A percentile compares a stretch with the other conserved stretches of the same genome.
These are phyloP conservation scores for Willowsia nigromaculata DNA, from an alignment of 2,888 invertebrate species.

Conservation along the genomic window DNA sequence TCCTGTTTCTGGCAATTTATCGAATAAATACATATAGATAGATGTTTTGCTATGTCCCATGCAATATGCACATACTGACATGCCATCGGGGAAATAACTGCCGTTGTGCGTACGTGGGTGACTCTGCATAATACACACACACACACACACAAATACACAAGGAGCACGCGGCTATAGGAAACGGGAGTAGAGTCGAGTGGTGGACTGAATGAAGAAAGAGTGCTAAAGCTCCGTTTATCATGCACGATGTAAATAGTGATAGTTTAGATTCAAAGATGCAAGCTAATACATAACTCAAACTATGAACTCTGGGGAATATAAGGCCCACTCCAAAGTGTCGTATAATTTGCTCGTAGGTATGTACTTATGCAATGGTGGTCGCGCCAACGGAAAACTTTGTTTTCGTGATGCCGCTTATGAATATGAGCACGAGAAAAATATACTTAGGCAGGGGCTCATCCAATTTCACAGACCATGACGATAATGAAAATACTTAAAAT, in stretches of 20 bases:
- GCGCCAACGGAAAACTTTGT: neutral
- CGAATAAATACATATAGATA: slow-evolving; percentile 30
- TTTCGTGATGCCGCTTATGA: neutral
- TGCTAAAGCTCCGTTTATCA: slow-evolving; percentile 43
- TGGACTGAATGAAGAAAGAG: slow-evolving; percentile 19
- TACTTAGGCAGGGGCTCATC: neutral
- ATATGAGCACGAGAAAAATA: slow-evolving; percentile 12
- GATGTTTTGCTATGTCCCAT: neutral
- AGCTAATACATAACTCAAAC: slow-evolving; percentile 59
- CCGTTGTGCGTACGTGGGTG: slow-evolving; percentile 40
- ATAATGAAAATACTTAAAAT: neutral
- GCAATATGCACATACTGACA: neutral
- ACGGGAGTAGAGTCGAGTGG: neutral
- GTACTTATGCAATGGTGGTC: slow-evolving; percentile 1
- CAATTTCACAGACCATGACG: neutral
- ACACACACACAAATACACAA: neutral
- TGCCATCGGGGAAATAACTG: slow-evolving; percentile 44
- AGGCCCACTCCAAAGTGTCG: slow-evolving; percentile 9
- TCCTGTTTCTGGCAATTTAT: slow-evolving; percentile 65
- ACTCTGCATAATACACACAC: neutral
- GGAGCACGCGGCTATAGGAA: neutral
- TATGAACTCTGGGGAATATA: slow-evolving; percentile 55
- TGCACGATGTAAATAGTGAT: slow-evolving; percentile 60
- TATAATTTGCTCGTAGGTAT: neutral
- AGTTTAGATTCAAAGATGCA: slow-evolving; percentile 63